Percentiles rank a stretch among this genome's conserved stretches.
These are phyloP conservation scores for Druon quercuslanigerum DNA, from an alignment of 1,140 invertebrate species.

Conservation along the genomic window DNA sequence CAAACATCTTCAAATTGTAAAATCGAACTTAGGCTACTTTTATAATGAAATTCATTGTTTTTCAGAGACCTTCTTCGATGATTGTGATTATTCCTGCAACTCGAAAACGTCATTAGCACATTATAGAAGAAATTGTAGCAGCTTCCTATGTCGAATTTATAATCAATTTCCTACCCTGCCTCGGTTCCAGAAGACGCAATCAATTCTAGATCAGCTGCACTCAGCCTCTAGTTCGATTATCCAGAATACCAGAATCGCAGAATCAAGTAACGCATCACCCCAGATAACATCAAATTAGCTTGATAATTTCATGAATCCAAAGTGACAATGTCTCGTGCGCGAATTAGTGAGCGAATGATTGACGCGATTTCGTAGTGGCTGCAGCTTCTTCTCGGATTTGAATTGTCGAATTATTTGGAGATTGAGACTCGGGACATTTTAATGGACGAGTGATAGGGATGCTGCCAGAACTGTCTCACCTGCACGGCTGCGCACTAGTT, in stretches of 20 bases:
- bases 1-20: too few relatives aligned
- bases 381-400: background rate
- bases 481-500: slow-evolving; percentile 63
- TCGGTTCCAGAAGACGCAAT: background rate
- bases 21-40: too few relatives aligned
- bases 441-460: slow-evolving; percentile 43
- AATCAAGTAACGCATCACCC: slow-evolving; percentile 18
- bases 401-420: slow-evolving; percentile 45
- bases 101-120: too few relatives aligned
- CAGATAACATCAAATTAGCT: slow-evolving; percentile 12
- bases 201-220: background rate
- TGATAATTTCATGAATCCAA: slow-evolving; percentile 13
- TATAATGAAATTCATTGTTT: too few relatives aligned
- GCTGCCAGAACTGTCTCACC: slow-evolving; percentile 47
- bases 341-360: slow-evolving; percentile 20
- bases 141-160: too few relatives aligned
- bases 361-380: background rate
- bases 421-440: slow-evolving; percentile 44
- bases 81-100: too few relatives aligned
- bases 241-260: background rate
- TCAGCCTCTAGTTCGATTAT: slow-evolving; percentile 1
- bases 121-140: background rate
- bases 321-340: slow-evolving; percentile 3
- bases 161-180: too few relatives aligned
- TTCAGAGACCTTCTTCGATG: too few relatives aligned